Evolutionary conservation across 2,113 vertebrate genomes (phyloP).

Genomic region (Vulpes lagopus): DNA sequence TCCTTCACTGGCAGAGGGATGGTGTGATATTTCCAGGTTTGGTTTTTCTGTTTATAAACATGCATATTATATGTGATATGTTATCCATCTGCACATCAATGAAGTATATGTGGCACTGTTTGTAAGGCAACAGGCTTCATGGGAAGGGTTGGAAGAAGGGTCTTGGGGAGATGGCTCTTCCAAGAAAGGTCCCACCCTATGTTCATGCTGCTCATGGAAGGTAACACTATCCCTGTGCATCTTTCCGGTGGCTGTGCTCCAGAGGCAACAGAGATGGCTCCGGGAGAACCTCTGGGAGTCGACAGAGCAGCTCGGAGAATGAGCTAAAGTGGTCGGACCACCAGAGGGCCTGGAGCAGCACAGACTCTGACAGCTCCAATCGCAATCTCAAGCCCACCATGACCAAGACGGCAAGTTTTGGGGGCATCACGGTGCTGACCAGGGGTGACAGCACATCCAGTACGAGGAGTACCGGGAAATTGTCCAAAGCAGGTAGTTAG

Average conservation of each 20-base stretch:
- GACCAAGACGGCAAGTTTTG: slow-evolving; percentile 91
- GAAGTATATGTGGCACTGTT: neutral
- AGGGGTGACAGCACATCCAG: slow-evolving; percentile 90
- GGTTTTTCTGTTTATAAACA: slow-evolving; percentile 43
- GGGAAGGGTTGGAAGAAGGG: neutral
- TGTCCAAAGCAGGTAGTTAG: slow-evolving; percentile 92
- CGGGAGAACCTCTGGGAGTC: slow-evolving; percentile 93
- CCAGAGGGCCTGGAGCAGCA: slow-evolving; percentile 97
- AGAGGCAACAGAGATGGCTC: slow-evolving; percentile 94
- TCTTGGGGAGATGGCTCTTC: neutral
- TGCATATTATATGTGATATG: neutral
- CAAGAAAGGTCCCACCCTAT: neutral
- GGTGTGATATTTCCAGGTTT: slow-evolving; percentile 7
- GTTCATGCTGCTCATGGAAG: accelerated
- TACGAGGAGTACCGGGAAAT: slow-evolving; percentile 90
- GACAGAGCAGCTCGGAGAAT: slow-evolving; percentile 95
- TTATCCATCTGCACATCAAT: neutral
- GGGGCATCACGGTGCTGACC: slow-evolving; percentile 90
- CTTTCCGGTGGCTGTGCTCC: slow-evolving; percentile 64
- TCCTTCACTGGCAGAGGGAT: slow-evolving; percentile 65
- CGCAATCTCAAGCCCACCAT: slow-evolving; percentile 91
- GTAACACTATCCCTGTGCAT: slow-evolving; percentile 47
- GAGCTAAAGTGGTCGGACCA: slow-evolving; percentile 94
- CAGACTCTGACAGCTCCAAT: slow-evolving; percentile 95
- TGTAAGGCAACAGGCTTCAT: neutral